A percentile compares a stretch with the other conserved stretches of the same genome.
These are phyloP conservation scores for Glaucidium brasilianum DNA, from an alignment of 2,113 vertebrate genomes.

Conservation along the genomic window DNA sequence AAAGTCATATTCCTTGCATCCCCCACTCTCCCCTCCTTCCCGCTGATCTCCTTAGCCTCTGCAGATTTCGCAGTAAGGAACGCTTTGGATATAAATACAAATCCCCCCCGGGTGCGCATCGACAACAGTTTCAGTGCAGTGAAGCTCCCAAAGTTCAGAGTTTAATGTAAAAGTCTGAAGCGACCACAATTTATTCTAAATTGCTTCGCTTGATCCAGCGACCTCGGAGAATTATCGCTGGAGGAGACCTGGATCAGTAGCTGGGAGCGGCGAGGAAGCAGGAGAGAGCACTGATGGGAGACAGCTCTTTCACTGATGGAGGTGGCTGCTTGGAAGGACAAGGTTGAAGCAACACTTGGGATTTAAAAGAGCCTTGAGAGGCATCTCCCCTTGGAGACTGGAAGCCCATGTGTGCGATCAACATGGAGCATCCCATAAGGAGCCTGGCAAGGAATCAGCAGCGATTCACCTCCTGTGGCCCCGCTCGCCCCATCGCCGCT, in stretches of 20 bases:
- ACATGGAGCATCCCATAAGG: rapidly evolving
- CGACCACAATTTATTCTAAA: constrained; percentile 40
- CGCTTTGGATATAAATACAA: neutral
- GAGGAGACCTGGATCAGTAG: neutral
- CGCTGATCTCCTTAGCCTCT: neutral
- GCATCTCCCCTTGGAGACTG: neutral
- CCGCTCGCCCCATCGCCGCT: rapidly evolving
- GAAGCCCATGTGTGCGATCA: neutral
- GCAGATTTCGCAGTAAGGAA: neutral
- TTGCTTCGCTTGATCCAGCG: constrained; percentile 43
- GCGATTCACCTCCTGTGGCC: rapidly evolving
- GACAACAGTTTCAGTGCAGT: neutral
- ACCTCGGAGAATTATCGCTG: constrained; percentile 29
- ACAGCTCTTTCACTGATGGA: neutral
- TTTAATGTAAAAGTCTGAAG: constrained; percentile 54
- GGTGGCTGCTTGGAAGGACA: neutral
- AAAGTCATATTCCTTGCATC: neutral
- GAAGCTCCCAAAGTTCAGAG: constrained; percentile 36
- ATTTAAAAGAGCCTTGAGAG: neutral
- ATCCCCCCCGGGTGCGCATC: neutral
- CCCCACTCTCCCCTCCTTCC: neutral
- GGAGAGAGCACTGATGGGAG: neutral
- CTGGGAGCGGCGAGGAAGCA: neutral
- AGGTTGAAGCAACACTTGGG: rapidly evolving
- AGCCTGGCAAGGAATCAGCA: neutral